Evolutionary conservation across 2,113 vertebrate genomes (phyloP).

Genomic region (Macquaria ambigua): DNA sequence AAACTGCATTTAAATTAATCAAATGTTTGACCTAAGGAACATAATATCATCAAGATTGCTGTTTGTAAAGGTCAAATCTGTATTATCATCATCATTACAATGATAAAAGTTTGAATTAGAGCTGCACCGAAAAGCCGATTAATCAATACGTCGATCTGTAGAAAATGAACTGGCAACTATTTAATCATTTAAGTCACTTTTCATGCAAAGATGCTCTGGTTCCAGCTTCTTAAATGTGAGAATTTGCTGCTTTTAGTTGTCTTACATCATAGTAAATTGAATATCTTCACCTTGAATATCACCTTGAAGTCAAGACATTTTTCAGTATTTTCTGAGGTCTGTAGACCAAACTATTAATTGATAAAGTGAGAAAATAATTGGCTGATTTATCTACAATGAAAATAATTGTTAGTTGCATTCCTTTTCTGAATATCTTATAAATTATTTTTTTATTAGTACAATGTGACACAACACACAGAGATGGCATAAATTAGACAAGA

Average conservation of each 20-base stretch:
- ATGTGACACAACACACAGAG: not conserved
- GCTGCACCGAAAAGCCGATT: not conserved
- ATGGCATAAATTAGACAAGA: not conserved
- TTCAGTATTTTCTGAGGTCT: not conserved
- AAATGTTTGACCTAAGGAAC: not conserved
- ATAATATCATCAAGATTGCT: not conserved
- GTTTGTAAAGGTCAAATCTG: not conserved
- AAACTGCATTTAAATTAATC: not conserved
- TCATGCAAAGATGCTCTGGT: not conserved
- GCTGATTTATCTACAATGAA: not conserved
- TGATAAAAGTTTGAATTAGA: not conserved
- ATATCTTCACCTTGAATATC: too few species aligned
- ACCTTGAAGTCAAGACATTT: too few species aligned
- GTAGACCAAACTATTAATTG: not conserved
- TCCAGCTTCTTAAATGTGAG: not conserved
- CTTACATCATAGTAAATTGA: not conserved
- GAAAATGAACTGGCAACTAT: not conserved
- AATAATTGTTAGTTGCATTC: not conserved
- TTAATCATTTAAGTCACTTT: not conserved
- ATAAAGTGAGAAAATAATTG: not conserved
- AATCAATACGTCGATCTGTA: not conserved
- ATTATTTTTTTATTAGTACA: not conserved
- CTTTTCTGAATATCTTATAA: not conserved
- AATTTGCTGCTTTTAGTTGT: not conserved
- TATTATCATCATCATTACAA: not conserved